Conservation (phyloP, 2,888 invertebrate genomes). For the Strigamia transsilvanica region DNA sequence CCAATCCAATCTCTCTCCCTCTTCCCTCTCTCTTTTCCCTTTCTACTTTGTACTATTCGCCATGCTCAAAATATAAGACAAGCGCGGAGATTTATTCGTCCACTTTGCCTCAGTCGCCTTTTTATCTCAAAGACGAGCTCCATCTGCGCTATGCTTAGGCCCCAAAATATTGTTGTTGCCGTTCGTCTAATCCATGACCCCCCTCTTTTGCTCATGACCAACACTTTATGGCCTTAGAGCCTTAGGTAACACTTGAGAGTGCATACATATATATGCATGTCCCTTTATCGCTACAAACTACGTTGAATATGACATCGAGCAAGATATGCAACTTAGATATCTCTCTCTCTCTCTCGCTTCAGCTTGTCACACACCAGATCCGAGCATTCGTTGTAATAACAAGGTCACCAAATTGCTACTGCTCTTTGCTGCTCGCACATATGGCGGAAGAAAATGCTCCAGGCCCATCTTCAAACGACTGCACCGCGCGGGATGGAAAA, state of each 20-base stretch:
- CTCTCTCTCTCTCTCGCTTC: background rate
- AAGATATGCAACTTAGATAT: slow-evolving; percentile 2
- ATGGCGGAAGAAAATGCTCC: slow-evolving; percentile 8
- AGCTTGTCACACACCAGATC: slow-evolving; percentile 8
- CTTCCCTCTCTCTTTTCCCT: background rate
- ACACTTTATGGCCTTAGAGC: background rate
- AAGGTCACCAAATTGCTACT: slow-evolving; percentile 8
- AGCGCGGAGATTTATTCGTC: background rate
- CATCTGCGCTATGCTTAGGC: slow-evolving; percentile 8
- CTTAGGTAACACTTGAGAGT: slow-evolving; percentile 8
- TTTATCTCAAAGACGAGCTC: slow-evolving; percentile 8
- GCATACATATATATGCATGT: slow-evolving; percentile 8
- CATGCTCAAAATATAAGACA: slow-evolving; percentile 8
- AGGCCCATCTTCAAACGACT: slow-evolving; percentile 8
- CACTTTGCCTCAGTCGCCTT: slow-evolving; percentile 8
- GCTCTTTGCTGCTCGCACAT: background rate
- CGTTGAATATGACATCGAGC: slow-evolving; percentile 8
- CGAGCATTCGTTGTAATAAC: slow-evolving; percentile 8
- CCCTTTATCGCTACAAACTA: slow-evolving; percentile 8
- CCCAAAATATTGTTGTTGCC: slow-evolving; percentile 8
- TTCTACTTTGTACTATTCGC: slow-evolving; percentile 6
- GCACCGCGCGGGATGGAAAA: background rate
- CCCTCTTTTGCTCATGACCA: slow-evolving; percentile 8
- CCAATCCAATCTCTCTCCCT: background rate
- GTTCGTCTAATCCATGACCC: slow-evolving; percentile 8